These are phyloP conservation scores for Electrona antarctica DNA, from an alignment of 2,113 vertebrate species.

Conservation along the genomic window DNA sequence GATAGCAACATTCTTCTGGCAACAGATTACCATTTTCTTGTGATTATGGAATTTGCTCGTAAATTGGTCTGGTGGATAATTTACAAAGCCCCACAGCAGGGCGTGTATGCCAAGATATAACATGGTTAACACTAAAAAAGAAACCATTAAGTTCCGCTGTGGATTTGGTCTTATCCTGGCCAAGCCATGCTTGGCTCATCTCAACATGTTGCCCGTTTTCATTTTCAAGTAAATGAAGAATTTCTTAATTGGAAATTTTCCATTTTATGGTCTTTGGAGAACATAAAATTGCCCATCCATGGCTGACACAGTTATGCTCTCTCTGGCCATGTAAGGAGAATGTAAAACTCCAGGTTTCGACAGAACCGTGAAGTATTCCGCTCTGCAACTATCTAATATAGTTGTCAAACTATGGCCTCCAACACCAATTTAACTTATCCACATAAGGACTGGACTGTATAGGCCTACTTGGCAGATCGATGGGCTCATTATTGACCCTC, in stretches of 20 bases:
- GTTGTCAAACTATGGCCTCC: conserved; percentile 28
- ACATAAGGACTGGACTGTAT: conserved; percentile 43
- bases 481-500: conserved; percentile 67
- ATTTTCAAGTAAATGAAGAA: conserved; percentile 23
- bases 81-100: conserved; percentile 3
- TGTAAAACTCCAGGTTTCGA: neutral
- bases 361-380: conserved; percentile 11
- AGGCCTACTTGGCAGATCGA: conserved; percentile 56
- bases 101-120: conserved; percentile 27
- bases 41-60: conserved; percentile 15
- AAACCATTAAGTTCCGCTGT: conserved; percentile 49
- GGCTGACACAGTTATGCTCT: conserved; percentile 19
- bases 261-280: conserved; percentile 5
- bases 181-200: conserved; percentile 37
- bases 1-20: conserved; percentile 5
- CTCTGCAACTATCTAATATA: conserved; percentile 38
- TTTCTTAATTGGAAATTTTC: conserved; percentile 7
- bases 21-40: conserved; percentile 7
- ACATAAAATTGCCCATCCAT: conserved; percentile 16
- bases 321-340: neutral
- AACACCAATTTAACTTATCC: conserved; percentile 56
- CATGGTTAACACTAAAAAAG: conserved; percentile 40
- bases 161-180: conserved; percentile 26
- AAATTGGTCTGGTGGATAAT: conserved; percentile 22
- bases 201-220: conserved; percentile 15